phyloP scores from a whole-genome alignment of 2,113 vertebrate species.

The Brachirus orientalis region DNA sequence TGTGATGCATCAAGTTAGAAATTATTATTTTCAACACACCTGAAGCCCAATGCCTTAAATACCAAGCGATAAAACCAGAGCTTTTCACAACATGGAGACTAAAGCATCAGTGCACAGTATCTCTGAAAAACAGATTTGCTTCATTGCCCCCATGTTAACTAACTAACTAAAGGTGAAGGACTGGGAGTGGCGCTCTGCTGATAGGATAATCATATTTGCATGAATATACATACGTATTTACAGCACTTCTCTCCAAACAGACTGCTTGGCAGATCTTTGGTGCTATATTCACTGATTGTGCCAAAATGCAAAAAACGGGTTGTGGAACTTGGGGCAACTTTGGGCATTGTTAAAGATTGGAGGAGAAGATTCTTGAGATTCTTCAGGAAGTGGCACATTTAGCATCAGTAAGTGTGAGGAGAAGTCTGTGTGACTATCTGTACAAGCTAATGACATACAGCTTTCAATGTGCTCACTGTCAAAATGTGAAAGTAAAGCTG shows the following conservation, averaged over 20 bases:
- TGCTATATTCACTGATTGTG: constrained; percentile 67
- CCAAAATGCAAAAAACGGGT: too few relatives aligned
- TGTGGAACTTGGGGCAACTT: too few relatives aligned
- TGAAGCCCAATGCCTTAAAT: constrained; percentile 20
- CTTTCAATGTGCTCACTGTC: constrained; percentile 24
- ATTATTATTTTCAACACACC: too few relatives aligned
- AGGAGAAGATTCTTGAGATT: constrained; percentile 15
- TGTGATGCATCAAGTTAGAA: too few relatives aligned
- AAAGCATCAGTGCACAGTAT: too few relatives aligned
- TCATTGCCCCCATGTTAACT: too few relatives aligned
- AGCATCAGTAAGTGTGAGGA: constrained; percentile 38
- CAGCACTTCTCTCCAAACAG: constrained; percentile 45
- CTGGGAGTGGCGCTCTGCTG: constrained; percentile 42
- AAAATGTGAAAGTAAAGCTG: not conserved
- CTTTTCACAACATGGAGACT: too few relatives aligned
- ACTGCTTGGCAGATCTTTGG: constrained; percentile 51
- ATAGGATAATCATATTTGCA: constrained; percentile 70
- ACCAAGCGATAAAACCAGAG: too few relatives aligned
- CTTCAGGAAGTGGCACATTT: too few relatives aligned
- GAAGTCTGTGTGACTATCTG: constrained; percentile 23
- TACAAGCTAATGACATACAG: constrained; percentile 15
- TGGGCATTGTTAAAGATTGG: constrained; percentile 38
- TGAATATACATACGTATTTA: constrained; percentile 50
- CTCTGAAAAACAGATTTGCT: too few relatives aligned
- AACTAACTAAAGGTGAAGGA: too few relatives aligned